A percentile compares a stretch with the other conserved stretches of the same genome.
Evolutionary conservation across 92 coral and sea anemone species (phyloP).

Genomic region (Palythoa grandiflora): DNA sequence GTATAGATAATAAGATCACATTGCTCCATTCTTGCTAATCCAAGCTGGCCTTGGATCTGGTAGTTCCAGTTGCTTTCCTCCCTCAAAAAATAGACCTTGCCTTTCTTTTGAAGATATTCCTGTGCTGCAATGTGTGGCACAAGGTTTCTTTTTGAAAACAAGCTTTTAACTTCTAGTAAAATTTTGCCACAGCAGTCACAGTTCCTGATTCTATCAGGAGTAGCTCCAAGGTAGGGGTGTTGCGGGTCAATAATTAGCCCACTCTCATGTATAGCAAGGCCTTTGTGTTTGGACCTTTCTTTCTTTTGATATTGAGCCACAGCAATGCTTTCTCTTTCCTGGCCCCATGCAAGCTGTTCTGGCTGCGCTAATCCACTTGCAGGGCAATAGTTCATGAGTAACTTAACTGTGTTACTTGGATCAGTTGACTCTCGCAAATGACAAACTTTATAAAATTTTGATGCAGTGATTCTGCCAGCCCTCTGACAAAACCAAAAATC

Average conservation of each 20-base stretch:
- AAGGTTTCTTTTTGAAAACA: constrained; percentile 21
- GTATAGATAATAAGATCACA: constrained; percentile 52
- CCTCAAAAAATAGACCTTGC: not conserved
- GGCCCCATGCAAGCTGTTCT: constrained; percentile 25
- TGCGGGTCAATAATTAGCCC: constrained; percentile 48
- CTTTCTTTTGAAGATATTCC: not conserved
- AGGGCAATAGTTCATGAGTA: constrained; percentile 18
- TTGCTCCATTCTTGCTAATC: not conserved
- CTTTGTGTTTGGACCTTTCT: constrained; percentile 4
- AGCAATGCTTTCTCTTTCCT: constrained; percentile 11
- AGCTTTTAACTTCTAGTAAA: constrained; percentile 12
- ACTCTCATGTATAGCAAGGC: constrained; percentile 29
- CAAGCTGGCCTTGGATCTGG: constrained; percentile 60
- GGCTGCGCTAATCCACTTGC: not conserved
- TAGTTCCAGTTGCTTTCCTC: constrained; percentile 50
- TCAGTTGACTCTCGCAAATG: constrained; percentile 34
- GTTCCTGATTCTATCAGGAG: constrained; percentile 20
- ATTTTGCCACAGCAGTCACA: constrained; percentile 30
- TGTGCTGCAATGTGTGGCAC: constrained; percentile 3
- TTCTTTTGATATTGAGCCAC: constrained; percentile 13
- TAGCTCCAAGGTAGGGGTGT: constrained; percentile 31
- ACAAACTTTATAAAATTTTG: constrained; percentile 28
- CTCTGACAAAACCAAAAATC: constrained; percentile 22
- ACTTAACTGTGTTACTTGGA: constrained; percentile 2
- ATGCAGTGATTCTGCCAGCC: constrained; percentile 18